Base-by-base conservation (phyloP, 2,797 vertebrate species). In the Silurus lanzhouensis region DNA sequence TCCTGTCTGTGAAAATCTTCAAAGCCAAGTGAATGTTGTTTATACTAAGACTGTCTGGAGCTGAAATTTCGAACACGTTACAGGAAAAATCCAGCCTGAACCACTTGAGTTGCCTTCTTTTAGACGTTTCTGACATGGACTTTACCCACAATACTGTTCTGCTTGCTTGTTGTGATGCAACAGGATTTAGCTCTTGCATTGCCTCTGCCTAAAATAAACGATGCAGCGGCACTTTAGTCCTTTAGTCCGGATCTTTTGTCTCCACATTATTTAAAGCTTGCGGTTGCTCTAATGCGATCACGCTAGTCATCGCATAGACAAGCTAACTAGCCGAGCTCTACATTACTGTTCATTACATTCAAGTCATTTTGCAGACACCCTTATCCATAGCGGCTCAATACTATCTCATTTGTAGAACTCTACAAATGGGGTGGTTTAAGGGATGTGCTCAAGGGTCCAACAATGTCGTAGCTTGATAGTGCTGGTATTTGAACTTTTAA, bases 21-120 rank as follows among this genome's bases (percentile, higher is more conserved):
- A 86, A 72, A 74, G 67, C 76, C 63, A 76, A 82, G 80, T 55
- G 12, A 79, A 63, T 70, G 46, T 71, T 77, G 64, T 57, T 74
- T 82, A 60, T 82, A n/a, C 22, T 14, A 46, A 8, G 78, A 76
- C 44, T 81, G 71, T 66, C n/a, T 77, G 70, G 60, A 76, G 57
- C 68, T 76, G 52, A 81, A 75, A 74, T 58, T 84, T 79, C 31
- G 13, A 78, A 44, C 76, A 61, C 12, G 22, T 57, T 10, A 58
- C 12, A 55, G 52, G 31, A 76, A 58, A 76, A 52, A 61, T 79
- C 77, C 77, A 31, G 17, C 58, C 14, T 67, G 38, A 64, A 48
- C 60, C 19, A 44, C 58, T 75, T 46, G 13, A 77, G 12, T n/a
- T 72, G 8, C 0, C 22, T 25, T 55, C 25, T 31, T 57, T 58